Percentiles rank a stretch among this genome's conserved stretches.
Conservation (phyloP, 2,888 invertebrate species). For the Nomada fucata region DNA sequence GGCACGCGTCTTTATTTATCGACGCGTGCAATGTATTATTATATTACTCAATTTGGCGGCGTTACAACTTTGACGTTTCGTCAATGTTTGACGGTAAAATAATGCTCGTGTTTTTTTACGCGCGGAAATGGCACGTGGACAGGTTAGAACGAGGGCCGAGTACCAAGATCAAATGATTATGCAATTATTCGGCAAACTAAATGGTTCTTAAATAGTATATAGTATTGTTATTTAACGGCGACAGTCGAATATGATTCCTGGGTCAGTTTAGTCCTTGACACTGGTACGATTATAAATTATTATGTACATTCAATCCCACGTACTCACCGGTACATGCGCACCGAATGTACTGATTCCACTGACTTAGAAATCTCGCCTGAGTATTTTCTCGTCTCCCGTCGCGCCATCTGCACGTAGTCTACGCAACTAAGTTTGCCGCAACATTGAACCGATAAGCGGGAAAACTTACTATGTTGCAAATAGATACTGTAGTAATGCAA, state of each 20-base stretch:
- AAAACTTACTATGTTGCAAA: slow-evolving; percentile 16
- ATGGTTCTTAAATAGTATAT: slow-evolving; percentile 11
- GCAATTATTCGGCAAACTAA: slow-evolving; percentile 33
- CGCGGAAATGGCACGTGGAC: slow-evolving; percentile 49
- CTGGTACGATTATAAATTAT: slow-evolving; percentile 44
- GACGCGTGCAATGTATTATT: slow-evolving; percentile 26
- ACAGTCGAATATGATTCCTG: slow-evolving; percentile 29
- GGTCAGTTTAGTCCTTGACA: slow-evolving; percentile 56
- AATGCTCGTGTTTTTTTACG: slow-evolving; percentile 26
- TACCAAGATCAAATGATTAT: slow-evolving; percentile 56
- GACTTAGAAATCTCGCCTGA: background rate
- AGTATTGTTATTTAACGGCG: slow-evolving; percentile 27
- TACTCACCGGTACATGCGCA: slow-evolving; percentile 39
- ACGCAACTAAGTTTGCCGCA: slow-evolving; percentile 26
- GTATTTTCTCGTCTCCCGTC: background rate
- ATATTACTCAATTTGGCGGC: slow-evolving; percentile 17
- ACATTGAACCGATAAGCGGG: slow-evolving; percentile 30
- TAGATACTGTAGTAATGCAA: slow-evolving; percentile 6
- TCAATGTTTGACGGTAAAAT: slow-evolving; percentile 19
- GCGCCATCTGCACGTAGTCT: slow-evolving; percentile 21
- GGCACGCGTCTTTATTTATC: slow-evolving; percentile 28
- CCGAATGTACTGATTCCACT: slow-evolving; percentile 35
- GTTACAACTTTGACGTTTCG: slow-evolving; percentile 11
- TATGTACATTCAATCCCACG: slow-evolving; percentile 8
- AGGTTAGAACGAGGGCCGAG: slow-evolving; percentile 64